These are phyloP conservation scores for Emmelina monodactyla DNA, from an alignment of 2,888 invertebrate species.

Conservation along the genomic window DNA sequence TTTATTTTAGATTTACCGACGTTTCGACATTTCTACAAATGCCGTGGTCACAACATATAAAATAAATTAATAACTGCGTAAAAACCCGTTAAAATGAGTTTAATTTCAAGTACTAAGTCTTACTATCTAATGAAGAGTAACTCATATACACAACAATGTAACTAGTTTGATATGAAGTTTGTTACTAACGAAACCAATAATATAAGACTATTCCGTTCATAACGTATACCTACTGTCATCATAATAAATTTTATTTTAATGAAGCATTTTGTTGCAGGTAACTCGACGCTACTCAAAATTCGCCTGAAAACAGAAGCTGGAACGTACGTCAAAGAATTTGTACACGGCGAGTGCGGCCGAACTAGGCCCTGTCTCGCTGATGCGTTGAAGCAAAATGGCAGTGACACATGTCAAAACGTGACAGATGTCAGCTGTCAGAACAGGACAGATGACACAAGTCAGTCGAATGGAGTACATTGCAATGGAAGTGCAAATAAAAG, in stretches of 20 bases:
- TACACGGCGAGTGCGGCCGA: constrained; percentile 94
- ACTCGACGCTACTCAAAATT: constrained; percentile 67
- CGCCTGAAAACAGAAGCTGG: constrained; percentile 86
- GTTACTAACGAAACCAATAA: too few relatives aligned
- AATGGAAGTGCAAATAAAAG: neutral
- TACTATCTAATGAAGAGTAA: too few relatives aligned
- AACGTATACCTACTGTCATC: too few relatives aligned
- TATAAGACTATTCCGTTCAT: neutral
- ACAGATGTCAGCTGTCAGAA: neutral
- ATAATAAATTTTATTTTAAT: neutral
- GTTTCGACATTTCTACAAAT: too few relatives aligned
- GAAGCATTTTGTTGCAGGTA: constrained; percentile 38
- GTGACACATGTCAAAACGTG: too few relatives aligned
- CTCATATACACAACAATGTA: too few relatives aligned
- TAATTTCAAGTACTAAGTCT: too few relatives aligned
- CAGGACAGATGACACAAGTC: neutral
- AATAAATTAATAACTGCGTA: too few relatives aligned
- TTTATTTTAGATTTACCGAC: too few relatives aligned
- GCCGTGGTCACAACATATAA: too few relatives aligned
- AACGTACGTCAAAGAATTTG: constrained; percentile 97
- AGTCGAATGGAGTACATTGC: neutral
- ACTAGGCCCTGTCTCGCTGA: constrained; percentile 79
- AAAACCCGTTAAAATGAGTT: too few relatives aligned
- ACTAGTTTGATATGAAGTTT: too few relatives aligned
- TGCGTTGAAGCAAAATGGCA: constrained; percentile 71